Conservation (phyloP, 2,113 vertebrate species). For the Calonectris borealis region DNA sequence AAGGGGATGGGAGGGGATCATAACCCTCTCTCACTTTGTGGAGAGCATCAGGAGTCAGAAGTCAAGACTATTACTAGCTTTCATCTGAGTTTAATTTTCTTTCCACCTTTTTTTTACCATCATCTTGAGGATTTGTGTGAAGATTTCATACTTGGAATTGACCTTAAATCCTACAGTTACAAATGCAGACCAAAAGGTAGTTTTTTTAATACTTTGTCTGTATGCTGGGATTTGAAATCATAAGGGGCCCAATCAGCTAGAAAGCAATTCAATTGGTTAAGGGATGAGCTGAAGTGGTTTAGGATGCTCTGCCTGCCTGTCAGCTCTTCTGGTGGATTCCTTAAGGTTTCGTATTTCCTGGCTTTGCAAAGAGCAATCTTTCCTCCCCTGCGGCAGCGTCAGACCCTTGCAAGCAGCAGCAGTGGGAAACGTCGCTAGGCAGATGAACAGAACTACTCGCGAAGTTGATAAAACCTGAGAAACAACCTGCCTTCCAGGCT, state of each 20-base stretch:
- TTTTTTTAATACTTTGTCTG: neutral
- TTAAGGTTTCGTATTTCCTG: neutral
- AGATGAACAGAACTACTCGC: neutral
- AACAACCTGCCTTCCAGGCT: neutral
- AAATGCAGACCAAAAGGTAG: neutral
- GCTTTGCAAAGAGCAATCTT: neutral
- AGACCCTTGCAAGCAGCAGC: neutral
- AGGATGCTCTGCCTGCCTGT: neutral
- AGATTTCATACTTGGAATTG: neutral
- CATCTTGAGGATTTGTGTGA: conserved; percentile 10
- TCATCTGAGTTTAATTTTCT: conserved; percentile 51
- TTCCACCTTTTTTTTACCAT: neutral
- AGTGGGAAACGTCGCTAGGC: neutral
- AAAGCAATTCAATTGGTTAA: conserved; percentile 37
- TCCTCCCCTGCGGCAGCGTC: neutral
- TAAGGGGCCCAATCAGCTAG: neutral
- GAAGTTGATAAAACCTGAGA: neutral
- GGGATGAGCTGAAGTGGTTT: neutral
- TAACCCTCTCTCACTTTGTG: neutral
- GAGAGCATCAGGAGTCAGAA: conserved; percentile 24
- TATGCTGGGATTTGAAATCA: neutral
- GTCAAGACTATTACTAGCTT: conserved; percentile 50
- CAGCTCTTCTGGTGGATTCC: neutral
- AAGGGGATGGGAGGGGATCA: neutral
- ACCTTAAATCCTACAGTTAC: conserved; percentile 22